Conservation (phyloP, 2,888 invertebrate species). For the Adelognathus sp. region DNA sequence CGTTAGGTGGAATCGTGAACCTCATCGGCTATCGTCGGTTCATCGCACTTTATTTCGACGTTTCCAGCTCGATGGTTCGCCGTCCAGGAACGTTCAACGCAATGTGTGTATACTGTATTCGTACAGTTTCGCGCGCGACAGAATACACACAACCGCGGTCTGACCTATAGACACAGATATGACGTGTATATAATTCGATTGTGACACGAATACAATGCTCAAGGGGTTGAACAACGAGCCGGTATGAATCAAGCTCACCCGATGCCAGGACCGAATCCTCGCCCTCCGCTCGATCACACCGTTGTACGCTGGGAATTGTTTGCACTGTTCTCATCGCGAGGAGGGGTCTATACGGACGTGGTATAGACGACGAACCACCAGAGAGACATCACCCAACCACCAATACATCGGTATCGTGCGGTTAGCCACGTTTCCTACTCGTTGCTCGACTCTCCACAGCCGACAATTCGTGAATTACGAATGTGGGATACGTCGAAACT, state of each 20-base stretch:
- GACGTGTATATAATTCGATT: conserved; percentile 67
- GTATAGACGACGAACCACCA: conserved; percentile 44
- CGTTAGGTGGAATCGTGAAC: conserved; percentile 3
- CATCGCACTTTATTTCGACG: conserved; percentile 43
- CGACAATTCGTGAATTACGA: conserved; percentile 28
- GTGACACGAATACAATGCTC: conserved; percentile 55
- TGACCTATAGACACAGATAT: conserved; percentile 58
- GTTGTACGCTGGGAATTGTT: conserved; percentile 56
- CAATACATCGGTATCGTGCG: conserved; percentile 54
- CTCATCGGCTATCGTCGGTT: conserved; percentile 34
- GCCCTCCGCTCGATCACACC: conserved; percentile 39
- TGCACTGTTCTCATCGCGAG: conserved; percentile 61
- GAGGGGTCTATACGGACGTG: conserved; percentile 61
- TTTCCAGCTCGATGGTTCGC: conserved; percentile 20
- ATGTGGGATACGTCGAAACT: conserved; percentile 48
- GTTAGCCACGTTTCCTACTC: conserved; percentile 54
- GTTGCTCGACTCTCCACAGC: neutral
- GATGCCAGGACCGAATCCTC: conserved; percentile 12
- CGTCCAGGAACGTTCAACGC: conserved; percentile 24
- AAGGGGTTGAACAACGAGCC: conserved; percentile 43
- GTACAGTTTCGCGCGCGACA: conserved; percentile 45
- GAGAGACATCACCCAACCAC: conserved; percentile 28
- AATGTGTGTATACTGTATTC: conserved; percentile 3
- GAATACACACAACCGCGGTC: conserved; percentile 45
- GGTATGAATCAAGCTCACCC: conserved; percentile 43